phyloP scores from a whole-genome alignment of 2,113 vertebrate genomes.

The Hiodon tergisus region DNA sequence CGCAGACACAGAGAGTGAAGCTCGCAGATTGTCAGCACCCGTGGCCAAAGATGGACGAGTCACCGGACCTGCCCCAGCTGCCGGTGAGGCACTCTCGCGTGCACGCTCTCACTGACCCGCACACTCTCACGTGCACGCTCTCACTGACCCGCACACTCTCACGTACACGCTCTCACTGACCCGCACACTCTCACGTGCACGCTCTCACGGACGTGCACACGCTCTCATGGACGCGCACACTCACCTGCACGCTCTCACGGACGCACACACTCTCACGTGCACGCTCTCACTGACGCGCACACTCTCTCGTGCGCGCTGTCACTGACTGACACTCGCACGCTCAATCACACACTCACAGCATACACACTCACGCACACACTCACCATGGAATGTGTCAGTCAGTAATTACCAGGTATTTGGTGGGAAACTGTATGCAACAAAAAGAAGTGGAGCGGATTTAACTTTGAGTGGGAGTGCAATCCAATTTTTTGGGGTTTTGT shows the following conservation, averaged over 20 bases:
- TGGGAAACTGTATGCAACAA: too few relatives aligned
- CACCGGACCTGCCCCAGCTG: constrained; percentile 56
- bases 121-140: too few relatives aligned
- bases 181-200: too few relatives aligned
- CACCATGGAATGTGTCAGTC: too few relatives aligned
- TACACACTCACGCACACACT: not conserved
- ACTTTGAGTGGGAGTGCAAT: too few relatives aligned
- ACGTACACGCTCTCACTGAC: too few relatives aligned
- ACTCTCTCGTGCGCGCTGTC: too few relatives aligned
- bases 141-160: too few relatives aligned
- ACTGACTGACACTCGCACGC: not conserved
- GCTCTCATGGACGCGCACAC: not conserved
- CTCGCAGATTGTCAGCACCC: constrained; percentile 37
- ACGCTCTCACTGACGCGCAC: not conserved
- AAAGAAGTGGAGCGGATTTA: too few relatives aligned
- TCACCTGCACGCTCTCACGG: not conserved
- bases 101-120: too few relatives aligned
- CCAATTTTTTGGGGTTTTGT: constrained; percentile 14
- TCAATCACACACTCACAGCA: not conserved
- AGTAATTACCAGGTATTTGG: too few relatives aligned
- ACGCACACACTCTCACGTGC: not conserved
- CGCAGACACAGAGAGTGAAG: constrained; percentile 45
- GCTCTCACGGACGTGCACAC: not conserved
- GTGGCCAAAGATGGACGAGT: constrained; percentile 56
- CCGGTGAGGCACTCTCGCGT: constrained; percentile 51